Conservation (phyloP, 2,888 invertebrate genomes). For the Agrochola circellaris region DNA sequence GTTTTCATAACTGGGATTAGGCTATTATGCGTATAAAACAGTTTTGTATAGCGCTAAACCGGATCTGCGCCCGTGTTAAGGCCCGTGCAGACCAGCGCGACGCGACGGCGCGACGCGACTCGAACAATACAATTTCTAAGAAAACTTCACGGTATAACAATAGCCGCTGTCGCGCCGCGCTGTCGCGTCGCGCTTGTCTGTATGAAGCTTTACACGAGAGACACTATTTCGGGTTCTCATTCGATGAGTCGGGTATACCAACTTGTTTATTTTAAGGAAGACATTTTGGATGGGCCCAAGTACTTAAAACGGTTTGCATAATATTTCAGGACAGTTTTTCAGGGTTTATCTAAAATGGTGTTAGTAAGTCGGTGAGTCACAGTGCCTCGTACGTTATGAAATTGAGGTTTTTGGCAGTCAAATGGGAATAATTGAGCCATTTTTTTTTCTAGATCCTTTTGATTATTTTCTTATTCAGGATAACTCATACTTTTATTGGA, state of each 20-base stretch:
- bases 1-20: not conserved
- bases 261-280: not conserved
- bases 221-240: conserved; percentile 11
- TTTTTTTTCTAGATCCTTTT: too few species aligned
- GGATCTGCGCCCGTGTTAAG: not conserved
- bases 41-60: not conserved
- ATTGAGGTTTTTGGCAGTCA: not conserved
- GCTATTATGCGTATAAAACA: not conserved
- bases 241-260: not conserved
- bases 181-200: too few species aligned
- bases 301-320: not conserved
- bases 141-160: too few species aligned
- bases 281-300: not conserved
- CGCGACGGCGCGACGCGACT: too few species aligned
- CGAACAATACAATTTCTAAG: too few species aligned
- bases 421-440: not conserved
- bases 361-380: not conserved
- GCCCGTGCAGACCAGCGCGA: too few species aligned
- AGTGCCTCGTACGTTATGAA: not conserved
- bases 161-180: too few species aligned
- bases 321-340: not conserved
- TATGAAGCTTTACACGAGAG: not conserved
- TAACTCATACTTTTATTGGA: not conserved
- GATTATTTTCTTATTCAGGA: not conserved
- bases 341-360: not conserved